phyloP scores from a whole-genome alignment of 2,113 vertebrate species.

The Pipra filicauda region DNA sequence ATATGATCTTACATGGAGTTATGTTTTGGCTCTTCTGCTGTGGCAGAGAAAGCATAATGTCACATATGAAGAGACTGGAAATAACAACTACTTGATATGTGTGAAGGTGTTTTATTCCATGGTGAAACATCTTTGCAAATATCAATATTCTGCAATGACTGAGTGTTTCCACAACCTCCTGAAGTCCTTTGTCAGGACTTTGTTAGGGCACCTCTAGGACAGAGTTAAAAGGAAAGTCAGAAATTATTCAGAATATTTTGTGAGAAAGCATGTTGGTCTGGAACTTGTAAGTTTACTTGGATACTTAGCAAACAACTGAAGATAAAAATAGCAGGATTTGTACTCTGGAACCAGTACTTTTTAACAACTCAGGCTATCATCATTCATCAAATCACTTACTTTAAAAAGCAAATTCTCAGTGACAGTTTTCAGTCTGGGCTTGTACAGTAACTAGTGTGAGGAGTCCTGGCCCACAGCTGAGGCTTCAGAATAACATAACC shows the following conservation, averaged over 20 bases:
- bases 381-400: constrained; percentile 28
- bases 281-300: background rate
- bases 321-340: constrained; percentile 1
- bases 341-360: background rate
- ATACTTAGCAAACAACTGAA: background rate
- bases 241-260: background rate
- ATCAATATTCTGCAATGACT: background rate
- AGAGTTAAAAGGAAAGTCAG: background rate
- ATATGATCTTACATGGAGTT: fast-evolving
- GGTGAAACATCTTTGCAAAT: background rate
- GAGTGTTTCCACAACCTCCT: background rate
- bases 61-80: background rate
- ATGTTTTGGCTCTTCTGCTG: background rate
- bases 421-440: constrained; percentile 40
- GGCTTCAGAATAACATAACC: constrained; percentile 35
- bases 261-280: background rate
- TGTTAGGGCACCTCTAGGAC: background rate
- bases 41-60: background rate
- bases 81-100: background rate
- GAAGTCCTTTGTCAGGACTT: background rate
- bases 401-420: background rate
- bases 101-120: background rate
- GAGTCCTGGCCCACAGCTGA: constrained; percentile 53
- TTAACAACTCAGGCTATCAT: constrained; percentile 25
- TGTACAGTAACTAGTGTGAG: constrained; percentile 25